Conservation (phyloP, 2,797 vertebrate species). For the Enteromius unitaeniatus region DNA sequence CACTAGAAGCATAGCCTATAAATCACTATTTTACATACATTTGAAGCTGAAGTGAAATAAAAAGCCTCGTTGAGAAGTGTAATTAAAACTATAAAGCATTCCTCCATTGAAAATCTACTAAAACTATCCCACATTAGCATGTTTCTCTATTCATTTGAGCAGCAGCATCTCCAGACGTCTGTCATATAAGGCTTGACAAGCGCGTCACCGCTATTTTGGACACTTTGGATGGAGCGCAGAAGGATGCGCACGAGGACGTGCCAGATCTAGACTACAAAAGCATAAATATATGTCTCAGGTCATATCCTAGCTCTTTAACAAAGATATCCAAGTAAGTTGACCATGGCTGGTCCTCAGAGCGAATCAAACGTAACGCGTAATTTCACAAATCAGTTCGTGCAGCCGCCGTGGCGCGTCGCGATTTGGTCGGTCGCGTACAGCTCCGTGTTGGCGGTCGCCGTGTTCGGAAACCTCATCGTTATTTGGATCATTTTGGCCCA, state of each 20-base stretch:
- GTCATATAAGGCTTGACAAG: constrained; percentile 4
- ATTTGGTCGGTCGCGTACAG: constrained; percentile 92
- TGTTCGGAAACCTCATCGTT: constrained; percentile 90
- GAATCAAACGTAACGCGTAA: constrained; percentile 69
- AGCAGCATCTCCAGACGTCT: constrained; percentile 20
- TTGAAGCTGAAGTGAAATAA: background rate
- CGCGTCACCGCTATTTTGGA: constrained; percentile 25
- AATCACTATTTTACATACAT: background rate
- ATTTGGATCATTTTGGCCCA: constrained; percentile 96
- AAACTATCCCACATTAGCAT: background rate
- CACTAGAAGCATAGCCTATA: too few relatives aligned
- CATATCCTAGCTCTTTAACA: background rate
- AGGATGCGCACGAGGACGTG: background rate
- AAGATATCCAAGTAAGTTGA: background rate
- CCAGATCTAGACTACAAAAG: background rate
- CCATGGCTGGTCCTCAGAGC: constrained; percentile 44
- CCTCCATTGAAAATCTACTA: background rate
- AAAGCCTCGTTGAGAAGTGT: background rate
- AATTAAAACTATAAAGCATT: too few relatives aligned
- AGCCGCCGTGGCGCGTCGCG: constrained; percentile 90
- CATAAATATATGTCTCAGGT: background rate
- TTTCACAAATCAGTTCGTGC: constrained; percentile 89
- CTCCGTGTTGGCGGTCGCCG: constrained; percentile 84
- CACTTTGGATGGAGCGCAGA: constrained; percentile 23
- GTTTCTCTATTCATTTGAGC: background rate